phyloP scores from a whole-genome alignment of 1,140 invertebrate species.

The Harlomillsia oculata region DNA sequence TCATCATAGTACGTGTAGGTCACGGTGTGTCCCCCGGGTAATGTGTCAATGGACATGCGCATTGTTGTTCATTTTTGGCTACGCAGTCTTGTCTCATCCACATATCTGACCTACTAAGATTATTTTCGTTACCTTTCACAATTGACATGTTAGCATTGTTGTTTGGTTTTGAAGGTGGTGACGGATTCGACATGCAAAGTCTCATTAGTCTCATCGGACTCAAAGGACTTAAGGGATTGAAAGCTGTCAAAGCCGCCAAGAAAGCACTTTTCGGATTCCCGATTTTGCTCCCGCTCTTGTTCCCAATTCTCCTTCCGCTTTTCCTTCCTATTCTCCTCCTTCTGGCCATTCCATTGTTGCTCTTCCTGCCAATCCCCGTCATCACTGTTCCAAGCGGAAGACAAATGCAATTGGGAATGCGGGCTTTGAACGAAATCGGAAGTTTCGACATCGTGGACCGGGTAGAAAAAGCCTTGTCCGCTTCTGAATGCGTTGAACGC shows the following conservation, averaged over 20 bases:
- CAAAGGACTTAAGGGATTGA: conserved; percentile 2
- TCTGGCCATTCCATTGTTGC: background rate
- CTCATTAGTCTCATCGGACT: background rate
- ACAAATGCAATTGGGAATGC: background rate
- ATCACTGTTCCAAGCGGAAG: conserved; percentile 2
- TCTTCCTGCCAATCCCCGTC: conserved; percentile 6
- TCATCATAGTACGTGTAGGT: too few relatives aligned
- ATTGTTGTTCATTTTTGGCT: too few relatives aligned
- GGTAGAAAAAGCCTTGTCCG: background rate
- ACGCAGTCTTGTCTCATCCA: too few relatives aligned
- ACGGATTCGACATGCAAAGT: background rate
- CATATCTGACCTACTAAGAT: too few relatives aligned
- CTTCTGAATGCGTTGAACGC: conserved; percentile 5
- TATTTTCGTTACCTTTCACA: too few relatives aligned
- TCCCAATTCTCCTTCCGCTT: background rate
- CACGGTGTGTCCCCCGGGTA: too few relatives aligned
- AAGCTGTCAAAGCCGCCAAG: background rate
- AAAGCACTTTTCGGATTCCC: conserved; percentile 3
- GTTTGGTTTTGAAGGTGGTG: too few relatives aligned
- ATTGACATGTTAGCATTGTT: too few relatives aligned
- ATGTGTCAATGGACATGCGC: too few relatives aligned
- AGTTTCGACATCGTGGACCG: background rate
- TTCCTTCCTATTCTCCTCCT: background rate
- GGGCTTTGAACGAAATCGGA: background rate
- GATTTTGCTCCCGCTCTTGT: background rate